These are phyloP conservation scores for Trichoplax adhaerens DNA, from an alignment of 37 sponge, comb jelly and placozoan species.

Conservation along the genomic window DNA sequence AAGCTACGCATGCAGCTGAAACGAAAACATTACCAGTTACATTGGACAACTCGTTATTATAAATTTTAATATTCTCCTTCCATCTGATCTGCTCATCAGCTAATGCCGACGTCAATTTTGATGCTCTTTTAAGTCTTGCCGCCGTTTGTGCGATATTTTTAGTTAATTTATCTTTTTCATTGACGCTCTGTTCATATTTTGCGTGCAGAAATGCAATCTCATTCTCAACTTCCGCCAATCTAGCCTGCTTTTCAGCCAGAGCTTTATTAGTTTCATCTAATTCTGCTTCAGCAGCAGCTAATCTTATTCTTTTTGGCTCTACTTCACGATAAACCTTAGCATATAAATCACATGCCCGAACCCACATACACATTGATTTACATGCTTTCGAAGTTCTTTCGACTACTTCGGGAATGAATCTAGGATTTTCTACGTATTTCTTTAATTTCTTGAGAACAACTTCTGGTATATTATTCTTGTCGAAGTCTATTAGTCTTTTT, in stretches of 20 bases:
- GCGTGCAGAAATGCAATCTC: too few species aligned
- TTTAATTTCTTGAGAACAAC: slow-evolving; percentile 75
- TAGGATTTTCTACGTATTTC: slow-evolving; percentile 97
- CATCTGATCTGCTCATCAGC: slow-evolving; percentile 93
- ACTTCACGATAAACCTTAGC: slow-evolving; percentile 85
- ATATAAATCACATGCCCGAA: slow-evolving; percentile 77
- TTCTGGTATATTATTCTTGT: slow-evolving; percentile 95
- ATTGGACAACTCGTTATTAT: slow-evolving; percentile 81
- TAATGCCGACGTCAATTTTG: slow-evolving; percentile 86
- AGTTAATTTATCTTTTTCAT: slow-evolving; percentile 75
- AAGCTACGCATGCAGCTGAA: slow-evolving; percentile 95
- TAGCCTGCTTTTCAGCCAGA: slow-evolving; percentile 77
- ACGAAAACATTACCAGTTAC: slow-evolving; percentile 97
- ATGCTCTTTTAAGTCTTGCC: slow-evolving; percentile 68
- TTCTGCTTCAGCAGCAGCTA: slow-evolving; percentile 65
- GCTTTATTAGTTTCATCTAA: slow-evolving; percentile 57
- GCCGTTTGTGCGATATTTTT: slow-evolving; percentile 65
- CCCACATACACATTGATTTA: slow-evolving; percentile 98
- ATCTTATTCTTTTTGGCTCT: slow-evolving; percentile 87
- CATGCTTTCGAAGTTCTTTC: slow-evolving; percentile 88
- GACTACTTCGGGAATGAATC: slow-evolving; percentile 79
- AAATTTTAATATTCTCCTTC: slow-evolving; percentile 71
- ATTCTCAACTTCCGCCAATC: slow-evolving; percentile 65
- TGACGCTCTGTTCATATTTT: slow-evolving; percentile 25
- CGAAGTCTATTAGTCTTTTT: slow-evolving; percentile 74